phyloP scores from a whole-genome alignment of 2,888 invertebrate species.

The Dorcus hopei region DNA sequence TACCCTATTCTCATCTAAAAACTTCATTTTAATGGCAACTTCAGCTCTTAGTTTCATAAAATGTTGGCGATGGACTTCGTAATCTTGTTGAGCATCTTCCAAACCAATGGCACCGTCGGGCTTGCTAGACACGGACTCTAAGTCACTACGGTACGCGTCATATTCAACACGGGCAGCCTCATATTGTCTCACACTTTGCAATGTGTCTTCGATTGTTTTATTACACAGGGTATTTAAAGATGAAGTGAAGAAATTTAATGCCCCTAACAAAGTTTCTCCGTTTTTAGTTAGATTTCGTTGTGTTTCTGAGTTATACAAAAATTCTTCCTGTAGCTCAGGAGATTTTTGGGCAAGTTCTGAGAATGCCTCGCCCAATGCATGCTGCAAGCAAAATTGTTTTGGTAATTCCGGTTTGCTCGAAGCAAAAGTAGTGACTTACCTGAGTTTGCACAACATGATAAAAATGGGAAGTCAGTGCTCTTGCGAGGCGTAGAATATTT shows the following conservation, averaged over 20 bases:
- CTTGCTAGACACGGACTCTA: constrained; percentile 75
- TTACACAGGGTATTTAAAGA: constrained; percentile 94
- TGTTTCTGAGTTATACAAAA: constrained; percentile 93
- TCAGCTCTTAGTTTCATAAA: constrained; percentile 93
- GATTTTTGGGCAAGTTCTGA: constrained; percentile 94
- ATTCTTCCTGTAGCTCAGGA: constrained; percentile 91
- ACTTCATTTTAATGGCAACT: constrained; percentile 91
- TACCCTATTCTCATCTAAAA: constrained; percentile 96
- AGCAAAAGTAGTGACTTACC: constrained; percentile 38
- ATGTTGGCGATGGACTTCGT: constrained; percentile 80
- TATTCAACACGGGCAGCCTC: constrained; percentile 86
- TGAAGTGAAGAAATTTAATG: constrained; percentile 94
- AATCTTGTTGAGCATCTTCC: constrained; percentile 78
- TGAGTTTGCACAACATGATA: constrained; percentile 82
- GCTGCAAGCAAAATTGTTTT: constrained; percentile 51
- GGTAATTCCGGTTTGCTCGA: not conserved
- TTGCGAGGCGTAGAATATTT: constrained; percentile 80
- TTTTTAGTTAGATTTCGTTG: constrained; percentile 91
- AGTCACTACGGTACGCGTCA: constrained; percentile 94
- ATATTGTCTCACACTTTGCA: constrained; percentile 73
- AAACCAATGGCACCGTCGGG: constrained; percentile 60
- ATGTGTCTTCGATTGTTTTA: constrained; percentile 96
- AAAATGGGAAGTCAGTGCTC: constrained; percentile 84
- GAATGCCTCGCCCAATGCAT: constrained; percentile 89
- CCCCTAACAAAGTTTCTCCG: constrained; percentile 87